Percentiles rank a stretch among this genome's conserved stretches.
These are phyloP conservation scores for Linyphia triangularis DNA, from an alignment of 2,888 invertebrate genomes.

Conservation along the genomic window DNA sequence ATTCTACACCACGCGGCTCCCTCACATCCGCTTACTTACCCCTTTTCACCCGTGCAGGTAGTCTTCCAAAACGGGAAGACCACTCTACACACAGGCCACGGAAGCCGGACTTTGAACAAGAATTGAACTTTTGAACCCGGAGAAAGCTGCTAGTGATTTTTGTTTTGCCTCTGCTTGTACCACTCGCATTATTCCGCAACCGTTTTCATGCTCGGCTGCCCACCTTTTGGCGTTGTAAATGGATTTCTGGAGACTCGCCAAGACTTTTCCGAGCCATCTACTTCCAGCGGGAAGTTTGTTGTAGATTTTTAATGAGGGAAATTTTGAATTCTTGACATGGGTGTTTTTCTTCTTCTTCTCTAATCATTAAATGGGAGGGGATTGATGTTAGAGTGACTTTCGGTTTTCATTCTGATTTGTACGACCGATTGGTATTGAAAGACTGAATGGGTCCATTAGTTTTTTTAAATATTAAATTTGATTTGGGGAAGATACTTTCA, in stretches of 20 bases:
- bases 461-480: no score
- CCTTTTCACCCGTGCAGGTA: constrained; percentile 51
- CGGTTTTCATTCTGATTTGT: no score
- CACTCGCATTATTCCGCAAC: constrained; percentile 1
- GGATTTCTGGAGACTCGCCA: constrained; percentile 42
- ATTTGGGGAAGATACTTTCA: no score
- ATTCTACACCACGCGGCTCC: neutral
- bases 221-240: constrained; percentile 30
- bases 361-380: neutral
- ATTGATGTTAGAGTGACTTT: no score
- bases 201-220: constrained; percentile 35
- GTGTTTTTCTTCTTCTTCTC: no score
- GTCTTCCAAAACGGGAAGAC: constrained; percentile 65
- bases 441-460: no score
- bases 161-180: constrained; percentile 4
- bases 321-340: constrained; percentile 31
- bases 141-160: constrained; percentile 45
- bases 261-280: neutral
- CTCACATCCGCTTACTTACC: constrained; percentile 66
- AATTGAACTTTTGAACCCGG: constrained; percentile 68
- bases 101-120: constrained; percentile 59
- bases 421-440: no score
- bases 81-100: constrained; percentile 26
- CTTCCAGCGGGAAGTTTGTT: neutral
- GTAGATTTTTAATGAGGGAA: constrained; percentile 30